A percentile compares a stretch with the other conserved stretches of the same genome.
Conservation (phyloP, 2,888 invertebrate genomes). For the Lasius platythorax region DNA sequence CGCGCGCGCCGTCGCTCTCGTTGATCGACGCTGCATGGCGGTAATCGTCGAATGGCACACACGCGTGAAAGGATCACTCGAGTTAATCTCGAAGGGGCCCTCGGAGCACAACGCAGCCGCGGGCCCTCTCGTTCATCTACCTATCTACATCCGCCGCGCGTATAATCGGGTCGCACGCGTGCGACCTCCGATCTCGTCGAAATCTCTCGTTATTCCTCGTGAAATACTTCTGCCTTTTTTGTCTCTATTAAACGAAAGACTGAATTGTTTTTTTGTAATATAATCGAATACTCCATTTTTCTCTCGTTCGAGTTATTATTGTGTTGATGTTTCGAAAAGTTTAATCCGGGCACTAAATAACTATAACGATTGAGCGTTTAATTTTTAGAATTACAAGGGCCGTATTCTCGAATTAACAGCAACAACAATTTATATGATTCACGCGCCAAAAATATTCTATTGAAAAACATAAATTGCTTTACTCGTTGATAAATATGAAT, state of each 20-base stretch:
- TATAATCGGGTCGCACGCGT: slow-evolving; percentile 3
- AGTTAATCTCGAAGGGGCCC: slow-evolving; percentile 74
- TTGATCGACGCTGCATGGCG: slow-evolving; percentile 73
- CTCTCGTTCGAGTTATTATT: not conserved
- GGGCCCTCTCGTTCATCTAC: slow-evolving; percentile 39
- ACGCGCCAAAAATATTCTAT: not conserved
- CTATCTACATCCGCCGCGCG: slow-evolving; percentile 17
- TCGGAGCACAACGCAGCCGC: slow-evolving; percentile 27
- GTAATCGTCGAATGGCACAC: slow-evolving; percentile 65
- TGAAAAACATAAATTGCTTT: slow-evolving; percentile 6
- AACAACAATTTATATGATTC: not conserved
- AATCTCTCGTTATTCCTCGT: not conserved
- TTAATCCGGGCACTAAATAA: not conserved
- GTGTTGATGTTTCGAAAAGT: not conserved
- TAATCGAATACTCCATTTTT: not conserved
- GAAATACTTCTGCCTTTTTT: not conserved
- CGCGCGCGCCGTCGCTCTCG: slow-evolving; percentile 74
- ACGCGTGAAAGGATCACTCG: slow-evolving; percentile 77
- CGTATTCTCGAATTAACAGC: not conserved
- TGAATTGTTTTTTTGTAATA: not conserved
- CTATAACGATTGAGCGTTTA: not conserved
- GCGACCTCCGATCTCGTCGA: slow-evolving; percentile 1
- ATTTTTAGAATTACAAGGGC: not conserved
- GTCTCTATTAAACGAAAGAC: not conserved
- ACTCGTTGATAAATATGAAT: slow-evolving; percentile 1